A percentile compares a stretch with the other conserved stretches of the same genome.
Conservation (phyloP, 2,888 invertebrate genomes). For the Dryococelus australis region DNA sequence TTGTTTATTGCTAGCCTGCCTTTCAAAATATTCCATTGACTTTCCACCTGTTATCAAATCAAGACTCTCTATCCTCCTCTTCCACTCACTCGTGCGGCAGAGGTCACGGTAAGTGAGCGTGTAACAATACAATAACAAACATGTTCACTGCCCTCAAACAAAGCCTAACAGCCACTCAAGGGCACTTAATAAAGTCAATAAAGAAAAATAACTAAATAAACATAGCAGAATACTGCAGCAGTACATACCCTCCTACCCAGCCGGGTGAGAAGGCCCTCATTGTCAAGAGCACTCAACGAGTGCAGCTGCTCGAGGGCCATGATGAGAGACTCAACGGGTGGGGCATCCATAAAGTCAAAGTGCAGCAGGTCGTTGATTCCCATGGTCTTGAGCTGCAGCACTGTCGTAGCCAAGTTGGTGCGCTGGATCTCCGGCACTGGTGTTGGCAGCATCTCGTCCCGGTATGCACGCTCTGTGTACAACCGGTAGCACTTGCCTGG, state of each 20-base stretch:
- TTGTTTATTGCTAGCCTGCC: no score
- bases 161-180: no score
- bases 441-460: slow-evolving; percentile 98
- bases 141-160: no score
- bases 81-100: no score
- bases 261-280: slow-evolving; percentile 86
- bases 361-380: slow-evolving; percentile 98
- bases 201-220: no score
- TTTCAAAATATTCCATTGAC: no score
- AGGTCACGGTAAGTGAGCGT: no score
- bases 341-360: slow-evolving; percentile 99
- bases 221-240: no score
- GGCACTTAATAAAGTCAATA: no score
- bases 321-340: slow-evolving; percentile 96
- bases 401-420: slow-evolving; percentile 94
- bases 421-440: slow-evolving; percentile 99
- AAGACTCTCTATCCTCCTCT: no score
- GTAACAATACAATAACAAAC: no score
- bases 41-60: no score
- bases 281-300: slow-evolving; percentile 95
- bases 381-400: slow-evolving; percentile 97
- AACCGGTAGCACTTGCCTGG: slow-evolving; percentile 97
- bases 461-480: slow-evolving; percentile 97
- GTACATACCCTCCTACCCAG: slow-evolving; percentile 75
- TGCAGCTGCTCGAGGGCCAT: slow-evolving; percentile 98